Conservation (phyloP, 2,797 vertebrate species). For the Heliangelus exortis region DNA sequence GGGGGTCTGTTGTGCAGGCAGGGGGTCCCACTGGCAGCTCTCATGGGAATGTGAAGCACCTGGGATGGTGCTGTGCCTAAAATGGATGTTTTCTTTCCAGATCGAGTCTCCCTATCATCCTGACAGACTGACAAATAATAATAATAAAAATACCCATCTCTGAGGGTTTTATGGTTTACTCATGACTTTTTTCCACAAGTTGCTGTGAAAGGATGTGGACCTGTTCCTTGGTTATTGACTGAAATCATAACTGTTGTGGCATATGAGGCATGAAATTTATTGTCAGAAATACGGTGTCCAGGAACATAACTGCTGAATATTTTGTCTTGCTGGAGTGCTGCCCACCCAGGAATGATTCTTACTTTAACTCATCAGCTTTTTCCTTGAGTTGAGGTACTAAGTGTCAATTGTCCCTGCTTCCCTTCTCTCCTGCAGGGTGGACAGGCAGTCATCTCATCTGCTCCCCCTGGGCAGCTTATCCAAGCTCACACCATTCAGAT, state of each 20-base stretch:
- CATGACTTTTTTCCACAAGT: neutral
- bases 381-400: neutral
- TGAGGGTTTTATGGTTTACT: neutral
- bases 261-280: conserved; percentile 65
- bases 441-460: fast-evolving
- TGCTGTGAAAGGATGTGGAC: conserved; percentile 13
- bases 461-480: neutral
- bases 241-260: conserved; percentile 48
- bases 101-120: neutral
- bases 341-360: neutral
- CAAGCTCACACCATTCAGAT: neutral
- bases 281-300: conserved; percentile 37
- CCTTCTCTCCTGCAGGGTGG: neutral
- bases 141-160: neutral
- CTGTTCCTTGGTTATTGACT: conserved; percentile 35
- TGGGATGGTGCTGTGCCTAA: neutral
- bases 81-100: neutral
- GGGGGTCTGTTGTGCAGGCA: neutral
- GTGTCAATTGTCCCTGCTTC: neutral
- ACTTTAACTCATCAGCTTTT: neutral
- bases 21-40: neutral
- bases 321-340: conserved; percentile 40
- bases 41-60: neutral
- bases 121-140: neutral
- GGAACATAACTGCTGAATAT: conserved; percentile 28